These are phyloP conservation scores for Cataglyphis livida DNA, from an alignment of 2,888 invertebrate species.

Conservation along the genomic window DNA sequence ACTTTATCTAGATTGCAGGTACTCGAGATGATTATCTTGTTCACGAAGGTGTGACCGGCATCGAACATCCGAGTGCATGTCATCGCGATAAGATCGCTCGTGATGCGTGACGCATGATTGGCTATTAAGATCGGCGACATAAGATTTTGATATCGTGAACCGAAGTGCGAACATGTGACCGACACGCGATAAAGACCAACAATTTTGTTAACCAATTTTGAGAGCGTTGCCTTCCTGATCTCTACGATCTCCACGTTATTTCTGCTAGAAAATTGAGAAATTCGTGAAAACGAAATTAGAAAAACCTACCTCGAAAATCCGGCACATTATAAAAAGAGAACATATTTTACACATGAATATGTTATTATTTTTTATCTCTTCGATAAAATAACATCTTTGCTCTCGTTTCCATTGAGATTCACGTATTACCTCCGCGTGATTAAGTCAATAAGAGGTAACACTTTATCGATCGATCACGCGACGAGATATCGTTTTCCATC, in stretches of 20 bases:
- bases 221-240: background rate
- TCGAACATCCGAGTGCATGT: constrained; percentile 9
- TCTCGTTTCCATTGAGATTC: background rate
- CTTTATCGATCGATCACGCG: constrained; percentile 59
- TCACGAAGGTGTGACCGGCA: background rate
- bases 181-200: constrained; percentile 26
- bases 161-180: constrained; percentile 34
- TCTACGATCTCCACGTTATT: background rate
- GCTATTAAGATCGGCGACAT: constrained; percentile 48
- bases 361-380: background rate
- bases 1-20: constrained; percentile 30
- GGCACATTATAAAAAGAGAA: background rate
- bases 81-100: constrained; percentile 19
- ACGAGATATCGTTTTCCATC: constrained; percentile 40
- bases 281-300: background rate
- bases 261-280: background rate
- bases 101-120: constrained; percentile 20
- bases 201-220: background rate
- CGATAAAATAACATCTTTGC: background rate
- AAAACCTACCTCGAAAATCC: background rate
- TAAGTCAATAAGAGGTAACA: constrained; percentile 58
- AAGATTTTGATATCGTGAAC: constrained; percentile 19
- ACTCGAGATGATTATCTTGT: constrained; percentile 23
- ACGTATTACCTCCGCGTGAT: constrained; percentile 17
- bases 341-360: too few species aligned